Percentiles rank a stretch among this genome's conserved stretches.
Conservation (phyloP, 64 coral and sea anemone species). For the Anthopleura sola region DNA sequence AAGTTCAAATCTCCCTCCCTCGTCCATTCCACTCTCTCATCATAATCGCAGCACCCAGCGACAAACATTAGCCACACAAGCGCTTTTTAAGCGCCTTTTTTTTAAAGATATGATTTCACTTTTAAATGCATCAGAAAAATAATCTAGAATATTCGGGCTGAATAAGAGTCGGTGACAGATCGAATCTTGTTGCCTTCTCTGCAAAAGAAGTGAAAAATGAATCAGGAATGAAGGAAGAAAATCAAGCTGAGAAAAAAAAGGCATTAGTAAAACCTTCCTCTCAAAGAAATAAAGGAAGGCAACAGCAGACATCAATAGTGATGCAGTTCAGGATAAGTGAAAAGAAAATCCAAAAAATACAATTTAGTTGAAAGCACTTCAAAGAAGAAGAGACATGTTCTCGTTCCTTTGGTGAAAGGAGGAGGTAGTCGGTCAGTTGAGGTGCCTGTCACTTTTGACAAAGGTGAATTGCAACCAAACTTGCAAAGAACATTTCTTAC, state of each 20-base stretch:
- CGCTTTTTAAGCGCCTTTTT: neutral
- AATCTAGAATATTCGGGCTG: conserved; percentile 43
- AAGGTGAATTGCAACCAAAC: neutral
- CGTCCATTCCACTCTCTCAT: too few relatives aligned
- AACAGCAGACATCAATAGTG: conserved; percentile 19
- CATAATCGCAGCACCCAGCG: too few relatives aligned
- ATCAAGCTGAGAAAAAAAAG: conserved; percentile 17
- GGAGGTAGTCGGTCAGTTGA: conserved; percentile 40
- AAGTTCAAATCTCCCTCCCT: too few relatives aligned
- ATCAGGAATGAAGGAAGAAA: conserved; percentile 7
- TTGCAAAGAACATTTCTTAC: neutral
- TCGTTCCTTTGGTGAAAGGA: conserved; percentile 60
- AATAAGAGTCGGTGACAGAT: conserved; percentile 41
- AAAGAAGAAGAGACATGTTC: conserved; percentile 19
- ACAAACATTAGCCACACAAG: too few relatives aligned
- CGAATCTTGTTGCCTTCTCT: conserved; percentile 48
- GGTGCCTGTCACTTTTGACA: conserved; percentile 9
- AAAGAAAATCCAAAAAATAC: conserved; percentile 42
- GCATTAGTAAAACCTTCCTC: conserved; percentile 9
- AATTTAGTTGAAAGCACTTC: conserved; percentile 59
- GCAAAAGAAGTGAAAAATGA: conserved; percentile 26
- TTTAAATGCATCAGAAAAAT: conserved; percentile 34
- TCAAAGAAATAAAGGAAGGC: conserved; percentile 17
- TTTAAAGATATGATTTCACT: conserved; percentile 31
- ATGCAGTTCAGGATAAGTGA: conserved; percentile 3